Conservation (phyloP, 2,113 vertebrate species). For the Macquaria australasica region DNA sequence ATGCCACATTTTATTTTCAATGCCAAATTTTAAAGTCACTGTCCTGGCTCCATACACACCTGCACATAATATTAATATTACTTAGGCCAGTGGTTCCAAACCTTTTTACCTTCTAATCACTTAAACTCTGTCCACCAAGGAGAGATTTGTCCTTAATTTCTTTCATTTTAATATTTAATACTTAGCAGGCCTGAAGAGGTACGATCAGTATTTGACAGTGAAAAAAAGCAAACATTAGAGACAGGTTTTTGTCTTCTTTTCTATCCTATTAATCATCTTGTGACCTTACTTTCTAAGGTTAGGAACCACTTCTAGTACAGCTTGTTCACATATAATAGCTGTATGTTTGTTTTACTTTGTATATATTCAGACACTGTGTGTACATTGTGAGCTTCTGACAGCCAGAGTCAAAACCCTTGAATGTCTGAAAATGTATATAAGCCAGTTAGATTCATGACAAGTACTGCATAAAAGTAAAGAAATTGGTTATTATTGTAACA, state of each 20-base stretch:
- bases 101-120: neutral
- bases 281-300: neutral
- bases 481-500: neutral
- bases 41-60: neutral
- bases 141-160: neutral
- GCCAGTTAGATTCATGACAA: neutral
- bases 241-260: neutral
- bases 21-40: no score
- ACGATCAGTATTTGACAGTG: neutral
- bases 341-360: neutral
- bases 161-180: neutral
- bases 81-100: neutral
- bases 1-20: no score
- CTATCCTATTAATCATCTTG: neutral
- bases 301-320: neutral
- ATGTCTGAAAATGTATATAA: neutral
- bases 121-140: neutral
- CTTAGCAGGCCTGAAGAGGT: no score
- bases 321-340: neutral
- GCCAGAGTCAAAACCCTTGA: neutral
- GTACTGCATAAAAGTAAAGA: neutral
- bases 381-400: neutral
- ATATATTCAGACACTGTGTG: neutral
- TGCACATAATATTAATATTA: neutral
- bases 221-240: neutral